phyloP scores from a whole-genome alignment of 2,113 vertebrate genomes.

The Tyrannus savana region DNA sequence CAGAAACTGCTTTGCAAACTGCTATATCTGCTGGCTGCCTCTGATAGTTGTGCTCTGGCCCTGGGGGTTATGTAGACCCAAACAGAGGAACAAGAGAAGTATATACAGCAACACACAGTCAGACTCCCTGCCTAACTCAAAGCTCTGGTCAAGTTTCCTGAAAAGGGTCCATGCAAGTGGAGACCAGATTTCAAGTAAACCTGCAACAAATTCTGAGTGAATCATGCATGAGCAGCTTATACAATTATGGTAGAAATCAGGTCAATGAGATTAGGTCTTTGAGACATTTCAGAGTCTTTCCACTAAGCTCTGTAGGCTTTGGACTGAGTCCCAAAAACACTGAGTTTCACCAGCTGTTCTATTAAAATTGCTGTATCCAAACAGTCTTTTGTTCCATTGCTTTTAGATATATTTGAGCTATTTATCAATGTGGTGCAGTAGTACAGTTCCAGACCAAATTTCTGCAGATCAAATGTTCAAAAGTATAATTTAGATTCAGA shows the following conservation, averaged over 20 bases:
- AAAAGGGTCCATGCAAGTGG: accelerated
- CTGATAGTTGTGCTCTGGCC: neutral
- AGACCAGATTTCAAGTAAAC: neutral
- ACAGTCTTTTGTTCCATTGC: neutral
- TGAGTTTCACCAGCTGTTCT: neutral
- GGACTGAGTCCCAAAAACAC: neutral
- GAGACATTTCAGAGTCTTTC: neutral
- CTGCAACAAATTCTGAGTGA: neutral
- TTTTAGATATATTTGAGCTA: neutral
- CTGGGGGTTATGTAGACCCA: neutral
- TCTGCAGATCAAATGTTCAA: neutral
- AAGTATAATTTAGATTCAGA: neutral
- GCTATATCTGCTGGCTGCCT: neutral
- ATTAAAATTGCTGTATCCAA: neutral
- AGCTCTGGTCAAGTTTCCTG: neutral
- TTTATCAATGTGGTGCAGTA: neutral
- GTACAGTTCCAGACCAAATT: neutral
- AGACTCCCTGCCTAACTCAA: neutral
- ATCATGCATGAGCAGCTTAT: neutral
- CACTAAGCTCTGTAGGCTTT: neutral
- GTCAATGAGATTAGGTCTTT: neutral
- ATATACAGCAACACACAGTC: neutral
- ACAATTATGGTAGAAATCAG: neutral
- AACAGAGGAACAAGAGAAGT: neutral
- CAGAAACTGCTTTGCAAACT: neutral